Evolutionary conservation across 2,888 invertebrate genomes (phyloP).

Genomic region (Drosophila prostipennis): DNA sequence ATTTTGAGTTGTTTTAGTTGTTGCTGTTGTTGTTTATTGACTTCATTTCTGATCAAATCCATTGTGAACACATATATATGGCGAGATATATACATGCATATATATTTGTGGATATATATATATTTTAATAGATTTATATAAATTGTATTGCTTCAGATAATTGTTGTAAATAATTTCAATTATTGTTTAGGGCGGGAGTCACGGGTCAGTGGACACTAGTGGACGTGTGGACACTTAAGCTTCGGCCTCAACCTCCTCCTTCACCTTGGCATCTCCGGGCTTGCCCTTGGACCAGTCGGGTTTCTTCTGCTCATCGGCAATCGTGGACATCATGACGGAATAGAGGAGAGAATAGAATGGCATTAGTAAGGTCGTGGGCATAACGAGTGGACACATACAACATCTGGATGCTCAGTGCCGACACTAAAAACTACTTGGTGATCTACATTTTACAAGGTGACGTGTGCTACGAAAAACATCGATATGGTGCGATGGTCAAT

Average conservation of each 20-base stretch:
- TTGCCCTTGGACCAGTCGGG: slow-evolving; percentile 97
- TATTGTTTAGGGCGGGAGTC: slow-evolving; percentile 83
- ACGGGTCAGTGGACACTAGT: slow-evolving; percentile 84
- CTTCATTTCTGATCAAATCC: slow-evolving; percentile 51
- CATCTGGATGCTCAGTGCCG: slow-evolving; percentile 38
- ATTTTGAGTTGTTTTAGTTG: slow-evolving; percentile 42
- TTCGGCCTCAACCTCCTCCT: slow-evolving; percentile 93
- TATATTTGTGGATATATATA: slow-evolving; percentile 72
- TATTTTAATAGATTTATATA: slow-evolving; percentile 62
- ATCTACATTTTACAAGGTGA: slow-evolving; percentile 43
- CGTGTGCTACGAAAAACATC: slow-evolving; percentile 23
- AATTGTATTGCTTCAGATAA: slow-evolving; percentile 62
- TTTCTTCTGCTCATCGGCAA: slow-evolving; percentile 90
- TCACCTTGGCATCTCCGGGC: slow-evolving; percentile 93
- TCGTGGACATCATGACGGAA: slow-evolving; percentile 12
- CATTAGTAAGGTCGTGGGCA: slow-evolving; percentile 15
- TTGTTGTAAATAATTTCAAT: slow-evolving; percentile 58
- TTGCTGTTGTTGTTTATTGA: slow-evolving; percentile 60
- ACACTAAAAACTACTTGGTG: slow-evolving; percentile 41
- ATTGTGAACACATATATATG: slow-evolving; percentile 58
- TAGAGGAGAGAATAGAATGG: slow-evolving; percentile 20
- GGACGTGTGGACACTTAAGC: slow-evolving; percentile 87
- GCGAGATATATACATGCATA: slow-evolving; percentile 70
- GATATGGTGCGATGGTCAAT: not conserved
- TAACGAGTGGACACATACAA: slow-evolving; percentile 2